Evolutionary conservation across 1,140 invertebrate species (phyloP).

Genomic region (Sinella curviseta): DNA sequence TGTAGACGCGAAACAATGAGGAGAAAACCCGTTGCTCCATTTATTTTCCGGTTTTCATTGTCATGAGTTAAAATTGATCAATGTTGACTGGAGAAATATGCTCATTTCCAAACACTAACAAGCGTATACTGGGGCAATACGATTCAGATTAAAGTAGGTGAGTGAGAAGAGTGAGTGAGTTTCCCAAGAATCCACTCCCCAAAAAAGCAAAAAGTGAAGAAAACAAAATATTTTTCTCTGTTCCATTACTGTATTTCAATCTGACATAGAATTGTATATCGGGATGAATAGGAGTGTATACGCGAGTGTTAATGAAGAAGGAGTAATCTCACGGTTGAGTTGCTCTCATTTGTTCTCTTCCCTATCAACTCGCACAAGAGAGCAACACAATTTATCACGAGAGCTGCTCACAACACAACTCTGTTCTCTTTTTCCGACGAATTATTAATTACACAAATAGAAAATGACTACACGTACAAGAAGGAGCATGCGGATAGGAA

Average conservation of each 20-base stretch:
- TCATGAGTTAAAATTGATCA: neutral
- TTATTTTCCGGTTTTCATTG: slow-evolving; percentile 14
- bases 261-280: no score
- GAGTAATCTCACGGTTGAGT: slow-evolving; percentile 21
- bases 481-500: neutral
- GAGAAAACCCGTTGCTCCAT: slow-evolving; percentile 12
- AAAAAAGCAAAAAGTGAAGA: no score
- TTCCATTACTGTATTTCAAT: no score
- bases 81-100: neutral
- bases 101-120: neutral
- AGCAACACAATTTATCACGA: neutral
- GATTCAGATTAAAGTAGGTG: neutral
- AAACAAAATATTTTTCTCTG: no score
- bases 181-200: no score
- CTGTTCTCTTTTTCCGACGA: neutral
- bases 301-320: slow-evolving; percentile 11
- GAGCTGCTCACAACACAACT: neutral
- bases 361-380: neutral
- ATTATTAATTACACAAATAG: slow-evolving; percentile 24
- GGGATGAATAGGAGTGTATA: no score
- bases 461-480: neutral
- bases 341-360: slow-evolving; percentile 21
- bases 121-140: neutral
- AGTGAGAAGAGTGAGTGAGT: slow-evolving; percentile 6
- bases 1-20: no score